phyloP scores from a whole-genome alignment of 1,140 invertebrate species.

The Drosophila ficusphila region DNA sequence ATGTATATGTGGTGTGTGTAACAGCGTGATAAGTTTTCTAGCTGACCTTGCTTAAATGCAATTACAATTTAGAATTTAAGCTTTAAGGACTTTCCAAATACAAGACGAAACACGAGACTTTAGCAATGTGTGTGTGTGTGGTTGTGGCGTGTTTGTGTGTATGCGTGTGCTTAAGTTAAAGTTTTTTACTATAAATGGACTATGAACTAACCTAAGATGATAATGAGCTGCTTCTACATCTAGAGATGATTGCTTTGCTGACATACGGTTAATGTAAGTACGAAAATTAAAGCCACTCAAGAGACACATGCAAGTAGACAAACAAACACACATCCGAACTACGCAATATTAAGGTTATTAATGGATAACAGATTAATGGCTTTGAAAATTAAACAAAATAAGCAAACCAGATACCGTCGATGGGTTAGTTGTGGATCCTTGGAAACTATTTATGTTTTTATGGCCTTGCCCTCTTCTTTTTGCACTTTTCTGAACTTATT shows the following conservation, averaged over 20 bases:
- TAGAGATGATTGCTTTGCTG: conserved; percentile 12
- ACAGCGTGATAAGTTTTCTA: conserved; percentile 42
- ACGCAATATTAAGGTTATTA: conserved; percentile 45
- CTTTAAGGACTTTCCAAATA: conserved; percentile 26
- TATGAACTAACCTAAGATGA: conserved; percentile 38
- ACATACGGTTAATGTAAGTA: conserved; percentile 12
- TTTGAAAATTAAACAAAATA: conserved; percentile 38
- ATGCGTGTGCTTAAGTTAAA: conserved; percentile 53
- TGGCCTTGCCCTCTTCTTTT: conserved; percentile 47
- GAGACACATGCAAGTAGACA: conserved; percentile 61
- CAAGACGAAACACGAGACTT: conserved; percentile 45
- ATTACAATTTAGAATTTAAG: conserved; percentile 25
- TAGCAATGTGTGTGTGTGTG: conserved; percentile 15
- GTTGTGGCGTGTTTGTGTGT: conserved; percentile 13
- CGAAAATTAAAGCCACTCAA: conserved; percentile 47
- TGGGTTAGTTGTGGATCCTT: conserved; percentile 59
- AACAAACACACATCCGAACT: conserved; percentile 60
- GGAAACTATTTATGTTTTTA: conserved; percentile 4
- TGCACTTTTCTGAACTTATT: conserved; percentile 60
- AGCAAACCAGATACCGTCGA: conserved; percentile 70
- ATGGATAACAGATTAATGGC: conserved; percentile 39
- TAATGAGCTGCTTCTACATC: conserved; percentile 34
- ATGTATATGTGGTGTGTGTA: conserved; percentile 46
- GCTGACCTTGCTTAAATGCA: conserved; percentile 2
- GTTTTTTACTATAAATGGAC: conserved; percentile 15